phyloP scores from a whole-genome alignment of 37 sponge, comb jelly and placozoan species.

The Hexactinellida sp. region DNA sequence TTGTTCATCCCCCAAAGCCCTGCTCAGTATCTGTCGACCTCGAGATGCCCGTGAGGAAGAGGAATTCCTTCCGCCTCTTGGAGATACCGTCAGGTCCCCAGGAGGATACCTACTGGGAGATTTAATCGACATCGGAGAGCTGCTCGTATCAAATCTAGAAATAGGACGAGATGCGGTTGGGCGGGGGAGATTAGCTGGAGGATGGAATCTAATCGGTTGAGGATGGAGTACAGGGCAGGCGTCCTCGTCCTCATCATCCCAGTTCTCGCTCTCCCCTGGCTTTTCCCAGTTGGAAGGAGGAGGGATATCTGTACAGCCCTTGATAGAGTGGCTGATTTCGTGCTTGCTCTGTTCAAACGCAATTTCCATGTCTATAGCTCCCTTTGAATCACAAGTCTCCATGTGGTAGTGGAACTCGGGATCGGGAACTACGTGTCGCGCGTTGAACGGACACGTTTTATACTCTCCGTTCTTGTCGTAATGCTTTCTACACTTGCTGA shows the following conservation, averaged over 20 bases:
- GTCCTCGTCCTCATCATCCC: background rate
- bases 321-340: background rate
- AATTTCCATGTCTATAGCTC: constrained; percentile 3
- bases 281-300: background rate
- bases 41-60: too few relatives aligned
- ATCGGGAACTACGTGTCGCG: constrained; percentile 38
- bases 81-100: too few relatives aligned
- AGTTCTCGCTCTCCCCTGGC: background rate
- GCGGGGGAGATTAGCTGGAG: background rate
- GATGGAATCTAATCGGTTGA: background rate
- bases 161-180: too few relatives aligned
- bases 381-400: constrained; percentile 16
- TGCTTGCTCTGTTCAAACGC: background rate
- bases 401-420: constrained; percentile 34
- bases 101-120: too few relatives aligned
- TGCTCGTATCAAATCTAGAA: too few relatives aligned
- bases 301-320: constrained; percentile 10
- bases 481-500: constrained; percentile 64
- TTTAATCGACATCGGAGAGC: too few relatives aligned
- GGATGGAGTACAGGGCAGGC: background rate
- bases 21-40: too few relatives aligned
- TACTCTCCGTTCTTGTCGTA: constrained; percentile 21
- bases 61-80: too few relatives aligned
- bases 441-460: constrained; percentile 48
- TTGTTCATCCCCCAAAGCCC: too few relatives aligned